phyloP scores from a whole-genome alignment of 1,140 invertebrate genomes.

The Diuraphis noxia region DNA sequence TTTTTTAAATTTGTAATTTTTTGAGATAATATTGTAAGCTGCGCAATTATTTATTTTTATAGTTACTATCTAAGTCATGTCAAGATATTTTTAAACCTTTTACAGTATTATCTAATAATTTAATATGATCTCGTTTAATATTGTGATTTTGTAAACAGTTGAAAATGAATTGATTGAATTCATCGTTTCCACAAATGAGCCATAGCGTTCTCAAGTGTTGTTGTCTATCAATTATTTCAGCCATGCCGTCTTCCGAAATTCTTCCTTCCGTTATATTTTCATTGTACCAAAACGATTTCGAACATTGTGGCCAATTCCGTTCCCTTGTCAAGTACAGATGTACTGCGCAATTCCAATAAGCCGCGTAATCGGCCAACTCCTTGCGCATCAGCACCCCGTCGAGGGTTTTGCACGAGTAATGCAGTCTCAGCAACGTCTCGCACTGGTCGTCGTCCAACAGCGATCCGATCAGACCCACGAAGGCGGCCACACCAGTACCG shows the following conservation, averaged over 20 bases:
- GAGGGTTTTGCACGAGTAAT: slow-evolving; percentile 64
- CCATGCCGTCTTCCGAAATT: background rate
- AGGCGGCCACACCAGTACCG: slow-evolving; percentile 72
- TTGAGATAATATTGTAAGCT: background rate
- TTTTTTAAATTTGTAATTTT: too few species aligned
- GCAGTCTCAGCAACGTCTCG: slow-evolving; percentile 62
- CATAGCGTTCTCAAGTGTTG: slow-evolving; percentile 2
- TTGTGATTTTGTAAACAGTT: background rate
- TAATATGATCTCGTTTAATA: background rate
- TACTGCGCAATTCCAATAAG: slow-evolving; percentile 19
- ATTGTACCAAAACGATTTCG: slow-evolving; percentile 39
- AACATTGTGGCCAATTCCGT: slow-evolving; percentile 25
- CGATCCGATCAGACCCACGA: slow-evolving; percentile 66
- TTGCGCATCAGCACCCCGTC: slow-evolving; percentile 60
- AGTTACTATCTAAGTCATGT: background rate
- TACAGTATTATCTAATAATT: slow-evolving; percentile 10
- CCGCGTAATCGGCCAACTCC: background rate
- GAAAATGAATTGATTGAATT: slow-evolving; percentile 25
- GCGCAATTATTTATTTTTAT: too few species aligned
- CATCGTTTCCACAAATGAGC: slow-evolving; percentile 35
- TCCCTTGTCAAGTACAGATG: slow-evolving; percentile 34
- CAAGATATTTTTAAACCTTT: background rate
- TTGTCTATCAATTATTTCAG: slow-evolving; percentile 4
- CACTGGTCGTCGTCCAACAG: slow-evolving; percentile 69
- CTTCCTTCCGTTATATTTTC: slow-evolving; percentile 28